Base-by-base conservation (phyloP, 2,113 vertebrate genomes). In the Natator depressus region DNA sequence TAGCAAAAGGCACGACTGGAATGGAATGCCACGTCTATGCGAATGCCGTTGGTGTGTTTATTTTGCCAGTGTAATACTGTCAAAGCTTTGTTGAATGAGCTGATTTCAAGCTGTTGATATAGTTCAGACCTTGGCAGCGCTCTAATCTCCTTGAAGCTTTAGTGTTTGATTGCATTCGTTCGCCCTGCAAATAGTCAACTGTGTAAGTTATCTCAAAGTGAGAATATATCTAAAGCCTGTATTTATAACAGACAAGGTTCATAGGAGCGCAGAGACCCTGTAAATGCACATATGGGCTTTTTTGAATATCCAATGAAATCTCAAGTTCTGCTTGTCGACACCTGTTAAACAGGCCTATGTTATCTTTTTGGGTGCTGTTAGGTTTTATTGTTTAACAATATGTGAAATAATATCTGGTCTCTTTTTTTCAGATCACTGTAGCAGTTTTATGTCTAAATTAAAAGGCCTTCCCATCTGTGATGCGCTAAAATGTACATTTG, bases 171-270 rank as follows among this genome's bases (percentile, higher is more conserved):
- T 98, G 97, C 94, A 88, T 98, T 98, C 76, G 82, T 98, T 98
- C 98, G 97, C 98, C 98, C 98, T 98, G 98, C 96, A 98, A 97
- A 98, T 97, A 98, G 98, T 98, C 98, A 98, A 94, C 80, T 86
- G 95, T 96, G 94, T 97, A 97, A 98, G 98, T 98, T 98, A 98
- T 97, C 97, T 97, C 89, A 50, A 97, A 98, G 98, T 96, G 97
- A 98, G 97, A 98, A 97, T 97, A 93, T 96, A 96, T 96, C 98
- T 96, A 89, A 96, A 97, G 95, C 93, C 91, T 84, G 86, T 97
- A 80, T 98, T 98, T 98, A 90, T 97, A 97, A 97, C 92, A 97
- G 97, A 97, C 97, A 96, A 95, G 96, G 97, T 97, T 98, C 91
- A 75, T 50, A 78, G 91, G 85, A 96, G 95, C 91, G 89, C 94